Base-by-base conservation (phyloP, 2,888 invertebrate genomes). In the Chrysolina americana region DNA sequence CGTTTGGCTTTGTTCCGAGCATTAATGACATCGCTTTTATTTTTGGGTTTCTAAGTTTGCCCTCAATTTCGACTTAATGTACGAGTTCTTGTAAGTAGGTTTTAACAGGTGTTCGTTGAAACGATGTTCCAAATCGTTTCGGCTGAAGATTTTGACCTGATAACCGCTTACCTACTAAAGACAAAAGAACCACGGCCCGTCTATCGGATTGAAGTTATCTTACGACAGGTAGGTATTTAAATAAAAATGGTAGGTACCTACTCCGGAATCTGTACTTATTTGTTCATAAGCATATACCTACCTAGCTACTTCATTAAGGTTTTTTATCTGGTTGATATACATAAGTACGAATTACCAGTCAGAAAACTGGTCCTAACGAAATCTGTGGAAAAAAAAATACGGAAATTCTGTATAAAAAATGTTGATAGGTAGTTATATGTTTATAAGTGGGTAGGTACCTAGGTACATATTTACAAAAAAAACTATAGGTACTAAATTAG, bases 1-100 rank as follows among this genome's bases (percentile, higher is more conserved):
- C 65, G 59, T 36, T 53, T 53, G 53, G 53, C 53, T 53, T 53
- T 53, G 53, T 53, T 53, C 23, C 53, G 53, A 53, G 23, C 13
- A 21, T 15, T 15, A 44, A 44, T 15, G 44, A 44, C 15, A 44
- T 44, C 44, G 44, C 44, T 44, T 53, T 53, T 21, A 53, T 53
- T 53, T 53, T 21, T 53, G 53, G 53, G 53, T 21, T 21, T 53
- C 21, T 53, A 53, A 53, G 21, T 53, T 53, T 53, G 53, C 53
- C 53, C 53, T 53, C 53, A 21, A 19, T 53, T 23, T 53, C 53
- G 4, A 15, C 21, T 21, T 11, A 53, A 21, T 53, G 23, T 21
- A 53, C 19, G 6, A 53, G 53, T 53, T 21, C 19, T 19, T 21
- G 19, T 53, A 48, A 6, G 48, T 48, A 48, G 48, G 48, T 48